A percentile compares a stretch with the other conserved stretches of the same genome.
phyloP scores from a whole-genome alignment of 2,888 invertebrate genomes.

The Pharmacophagus antenor region DNA sequence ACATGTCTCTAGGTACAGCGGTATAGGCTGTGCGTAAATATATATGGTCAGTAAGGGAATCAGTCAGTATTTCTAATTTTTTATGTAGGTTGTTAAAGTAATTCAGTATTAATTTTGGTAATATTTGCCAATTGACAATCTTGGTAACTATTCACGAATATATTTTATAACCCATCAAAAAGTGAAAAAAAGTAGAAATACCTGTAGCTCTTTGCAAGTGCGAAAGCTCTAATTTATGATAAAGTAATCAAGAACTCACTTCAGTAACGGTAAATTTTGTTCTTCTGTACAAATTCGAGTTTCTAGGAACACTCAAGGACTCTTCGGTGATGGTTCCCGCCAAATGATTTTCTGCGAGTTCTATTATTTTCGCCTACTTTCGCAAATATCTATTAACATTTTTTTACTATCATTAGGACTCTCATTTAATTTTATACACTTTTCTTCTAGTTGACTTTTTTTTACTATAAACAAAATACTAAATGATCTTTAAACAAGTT shows the following conservation, averaged over 20 bases:
- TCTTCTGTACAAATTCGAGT: slow-evolving; percentile 25
- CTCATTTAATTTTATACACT: slow-evolving; percentile 22
- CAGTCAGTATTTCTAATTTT: neutral
- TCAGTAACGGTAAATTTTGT: slow-evolving; percentile 29
- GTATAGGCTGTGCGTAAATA: too few species aligned
- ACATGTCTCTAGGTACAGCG: too few species aligned
- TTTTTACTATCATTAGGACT: slow-evolving; percentile 10
- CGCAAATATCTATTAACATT: slow-evolving; percentile 23
- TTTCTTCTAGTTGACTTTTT: slow-evolving; percentile 18
- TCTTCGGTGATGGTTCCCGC: slow-evolving; percentile 16
- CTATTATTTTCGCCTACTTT: slow-evolving; percentile 28
- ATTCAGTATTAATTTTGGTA: neutral
- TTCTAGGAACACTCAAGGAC: slow-evolving; percentile 22
- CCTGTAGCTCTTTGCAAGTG: neutral
- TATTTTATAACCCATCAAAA: neutral
- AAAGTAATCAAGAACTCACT: slow-evolving; percentile 24
- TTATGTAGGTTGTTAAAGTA: neutral
- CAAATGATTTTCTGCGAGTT: slow-evolving; percentile 29
- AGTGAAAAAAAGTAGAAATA: slow-evolving; percentile 15
- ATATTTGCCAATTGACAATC: neutral
- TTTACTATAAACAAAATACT: too few species aligned
- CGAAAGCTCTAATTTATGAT: slow-evolving; percentile 23
- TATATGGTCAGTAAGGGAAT: too few species aligned
- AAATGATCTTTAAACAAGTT: too few species aligned
- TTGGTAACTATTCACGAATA: neutral